Percentiles rank a stretch among this genome's conserved stretches.
These are phyloP conservation scores for Drosophila seguyi DNA, from an alignment of 1,140 invertebrate species.

Conservation along the genomic window DNA sequence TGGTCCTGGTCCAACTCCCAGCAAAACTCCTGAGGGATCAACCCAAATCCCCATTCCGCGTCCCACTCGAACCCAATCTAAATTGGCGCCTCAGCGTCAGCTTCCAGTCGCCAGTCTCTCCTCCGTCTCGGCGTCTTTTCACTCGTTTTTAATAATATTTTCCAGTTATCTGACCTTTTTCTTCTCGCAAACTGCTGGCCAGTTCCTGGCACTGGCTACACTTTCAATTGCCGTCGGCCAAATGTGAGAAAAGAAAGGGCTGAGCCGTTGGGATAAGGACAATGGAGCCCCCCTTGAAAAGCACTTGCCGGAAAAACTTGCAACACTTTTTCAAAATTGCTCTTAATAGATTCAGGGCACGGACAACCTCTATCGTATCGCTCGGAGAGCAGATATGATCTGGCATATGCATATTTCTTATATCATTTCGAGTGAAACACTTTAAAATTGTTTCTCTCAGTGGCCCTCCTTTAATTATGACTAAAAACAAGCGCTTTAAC, in stretches of 20 bases:
- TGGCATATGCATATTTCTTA: background rate
- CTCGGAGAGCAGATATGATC: too few relatives aligned
- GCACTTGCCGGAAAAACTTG: constrained; percentile 14
- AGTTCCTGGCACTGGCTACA: constrained; percentile 46
- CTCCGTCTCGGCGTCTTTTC: constrained; percentile 57
- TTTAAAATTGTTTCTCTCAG: constrained; percentile 25
- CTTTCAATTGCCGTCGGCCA: constrained; percentile 54
- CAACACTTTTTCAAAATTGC: background rate
- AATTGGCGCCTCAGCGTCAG: constrained; percentile 31
- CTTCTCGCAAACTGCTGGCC: constrained; percentile 53
- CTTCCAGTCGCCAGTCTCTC: constrained; percentile 7
- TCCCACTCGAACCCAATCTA: constrained; percentile 18
- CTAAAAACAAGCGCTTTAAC: constrained; percentile 42
- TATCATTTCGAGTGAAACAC: too few relatives aligned
- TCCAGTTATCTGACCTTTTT: constrained; percentile 83
- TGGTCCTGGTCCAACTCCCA: background rate
- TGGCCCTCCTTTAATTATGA: constrained; percentile 54
- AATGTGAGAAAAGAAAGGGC: constrained; percentile 29
- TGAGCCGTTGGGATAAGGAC: background rate
- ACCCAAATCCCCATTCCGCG: constrained; percentile 7
- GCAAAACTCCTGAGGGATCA: constrained; percentile 70
- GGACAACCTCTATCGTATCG: too few relatives aligned
- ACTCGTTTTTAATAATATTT: constrained; percentile 81
- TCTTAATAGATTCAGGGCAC: too few relatives aligned
- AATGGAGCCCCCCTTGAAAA: background rate